Evolutionary conservation across 53 echinoderm and acorn worm genomes (phyloP), one percentile per base, ranked within the genome.

Genomic region (Stichopus horrens): DNA sequence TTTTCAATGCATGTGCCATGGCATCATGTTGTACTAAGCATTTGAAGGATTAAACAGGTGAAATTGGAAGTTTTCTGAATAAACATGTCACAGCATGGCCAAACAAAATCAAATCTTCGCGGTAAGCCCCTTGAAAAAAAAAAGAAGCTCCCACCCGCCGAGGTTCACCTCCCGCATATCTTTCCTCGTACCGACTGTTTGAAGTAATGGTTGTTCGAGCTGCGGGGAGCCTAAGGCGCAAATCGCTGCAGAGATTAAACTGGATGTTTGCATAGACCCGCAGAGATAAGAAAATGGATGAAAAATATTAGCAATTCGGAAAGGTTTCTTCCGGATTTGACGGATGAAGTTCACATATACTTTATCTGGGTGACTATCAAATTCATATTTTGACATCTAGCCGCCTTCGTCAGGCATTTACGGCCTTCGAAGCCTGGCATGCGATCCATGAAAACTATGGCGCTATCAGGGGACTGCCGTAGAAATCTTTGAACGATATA

Each of bases 301-400:
- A 79, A 55, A 79, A 55, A 5, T 79, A 37, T 79, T 79, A 79
- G 51, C 79, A 79, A 53, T 16, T 55, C 5, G 4, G 55, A 79
- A 53, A 79, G 57, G 81, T 56, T 81, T 81, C 81, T 81, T 81
- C 81, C 81, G 81, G 81, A 81, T 57, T 81, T 81, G 81, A 81
- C 81, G 81, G 81, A 81, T 21, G 23, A 71, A 71, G 71, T 71
- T 71, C 71, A 37, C 37, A 71, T 71, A 20, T 71, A 71, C 71
- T 71, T 37, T 37, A 37, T 37, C 37, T 37, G 37, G 37, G 37
- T 7, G 54, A 19, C 21, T 56, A 81, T 56, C 81, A 57, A 81
- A 58, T 81, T 81, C 81, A 81, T 81, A 57, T 81, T 57, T 14
- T 81, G 81, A 81, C 81, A 81, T 81, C 71, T 20, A 20, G 18